Evolutionary conservation across 2,113 vertebrate genomes (phyloP), one percentile per base, ranked within the genome.

Genomic region (Pollachius pollachius): DNA sequence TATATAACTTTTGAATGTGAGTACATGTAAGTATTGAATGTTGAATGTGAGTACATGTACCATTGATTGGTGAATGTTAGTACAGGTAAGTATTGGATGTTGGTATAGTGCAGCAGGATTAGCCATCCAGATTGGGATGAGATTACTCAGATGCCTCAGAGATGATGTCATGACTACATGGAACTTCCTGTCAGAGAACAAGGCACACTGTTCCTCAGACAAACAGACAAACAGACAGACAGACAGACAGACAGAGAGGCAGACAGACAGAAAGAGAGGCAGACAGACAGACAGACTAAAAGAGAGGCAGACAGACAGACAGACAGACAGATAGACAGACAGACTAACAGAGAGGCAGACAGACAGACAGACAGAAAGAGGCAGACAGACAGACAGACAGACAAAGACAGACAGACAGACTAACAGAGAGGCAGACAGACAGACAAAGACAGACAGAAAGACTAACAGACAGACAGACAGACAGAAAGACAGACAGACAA

Each of bases 121-220:
- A 82, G 81, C 76, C 76, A 71, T 75, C 41, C 41, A 48, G 41
- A 48, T 48, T 48, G 41, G 9, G 41, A 48, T 48, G 41, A 48
- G 41, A 48, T 48, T 48, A 48, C 74, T 71, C 66, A 70, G 75
- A 69, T 62, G 71, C 76, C 73, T 66, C 80, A 79, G 79, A 77
- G 83, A 83, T 76, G 85, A 64, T 58, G 76, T 73, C 78, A 62
- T 76, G 82, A 83, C 80, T 12, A 25, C 74, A 78, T 48, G 80
- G 80, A 80, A 65, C 68, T 73, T 62, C 73, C 74, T 82, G 62
- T 75, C 72, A 88, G 81, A 79, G 82, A 82, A 86, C 81, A 84
- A 64, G 79, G 71, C 85, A 82, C 86, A 86, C 84, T 84, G 84
- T 84, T 71, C 72, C 48, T 25, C 68, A 15, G 21, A 62, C 27